Evolutionary conservation across 2,797 vertebrate species (phyloP).

Genomic region (Acomys russatus): DNA sequence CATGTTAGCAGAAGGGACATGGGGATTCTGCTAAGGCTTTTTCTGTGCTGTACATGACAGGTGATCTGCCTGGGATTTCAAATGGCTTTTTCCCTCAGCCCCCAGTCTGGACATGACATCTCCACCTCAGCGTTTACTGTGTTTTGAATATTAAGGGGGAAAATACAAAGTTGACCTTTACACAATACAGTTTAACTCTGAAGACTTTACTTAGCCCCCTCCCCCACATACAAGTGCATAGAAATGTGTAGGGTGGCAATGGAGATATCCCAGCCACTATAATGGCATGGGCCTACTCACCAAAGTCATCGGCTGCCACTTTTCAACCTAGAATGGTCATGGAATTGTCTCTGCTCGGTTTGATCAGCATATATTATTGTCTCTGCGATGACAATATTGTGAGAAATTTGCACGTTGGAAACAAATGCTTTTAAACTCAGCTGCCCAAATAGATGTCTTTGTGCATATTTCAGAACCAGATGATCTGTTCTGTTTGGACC

Average conservation of each 20-base stretch:
- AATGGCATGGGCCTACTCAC: not conserved
- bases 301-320: conserved; percentile 55
- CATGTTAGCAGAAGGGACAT: not conserved
- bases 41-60: not conserved
- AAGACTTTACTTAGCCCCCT: conserved; percentile 30
- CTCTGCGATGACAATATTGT: conserved; percentile 50
- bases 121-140: not conserved
- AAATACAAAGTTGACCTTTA: conserved; percentile 61
- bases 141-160: conserved; percentile 66
- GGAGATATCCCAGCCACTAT: conserved; percentile 6
- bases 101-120: not conserved
- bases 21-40: not conserved
- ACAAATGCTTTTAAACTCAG: conserved; percentile 65
- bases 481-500: conserved; percentile 66
- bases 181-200: conserved; percentile 12
- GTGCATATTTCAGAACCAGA: conserved; percentile 58
- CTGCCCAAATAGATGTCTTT: not conserved
- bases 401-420: conserved; percentile 75
- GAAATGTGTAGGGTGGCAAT: not conserved
- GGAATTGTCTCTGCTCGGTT: conserved; percentile 43
- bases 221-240: not conserved
- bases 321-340: not conserved
- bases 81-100: not conserved
- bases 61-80: conserved; percentile 16
- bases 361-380: conserved; percentile 60